Evolutionary conservation across 1,140 invertebrate species (phyloP), one percentile per base, ranked within the genome.

Genomic region (Brachionus paranguensis): DNA sequence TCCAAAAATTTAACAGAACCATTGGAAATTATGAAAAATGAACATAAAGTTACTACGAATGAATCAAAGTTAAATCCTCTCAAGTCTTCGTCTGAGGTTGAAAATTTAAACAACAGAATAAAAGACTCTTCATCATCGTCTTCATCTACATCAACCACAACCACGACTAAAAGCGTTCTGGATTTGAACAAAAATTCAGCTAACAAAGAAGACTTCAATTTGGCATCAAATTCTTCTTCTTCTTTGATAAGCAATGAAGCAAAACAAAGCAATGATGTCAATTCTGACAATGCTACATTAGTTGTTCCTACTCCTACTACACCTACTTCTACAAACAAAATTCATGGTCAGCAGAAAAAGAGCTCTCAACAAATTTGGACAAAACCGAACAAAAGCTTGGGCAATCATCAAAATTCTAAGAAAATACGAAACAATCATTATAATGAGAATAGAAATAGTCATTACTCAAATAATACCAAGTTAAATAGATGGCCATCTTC

Each of bases 101-200:
- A 72, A 72, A 68, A 41, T 14, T 72, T 3, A 27, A n/a, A 29
- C 50, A 50, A 29, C 43, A 50, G 47, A 27, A 76, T 76, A 10
- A 79, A 79, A 79, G 53, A 79, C 33, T 79, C 76, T 17, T 8
- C 50, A 3, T 79, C 76, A 27, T 79, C 76, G 8, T 79, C 76
- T 5, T 79, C 76, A 20, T 60, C 76, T 45, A 55, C 76, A 55
- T 55, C 76, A 37, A 78, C 50, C 6, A 78, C 50, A 37, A 78
- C 76, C 20, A 79, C 76, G 2, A 79, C 76, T 5, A 79, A 60
- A n/a, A 79, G 41, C 20, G 43, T 64, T 41, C n/a, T 60, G 1
- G 76, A 79, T 27, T 20, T 41, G 3, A 60, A 60, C 29, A 79
- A 79, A 60, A 79, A 76, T 27, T 76, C 72, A 14, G 11, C 20